Conservation (phyloP, 35 echinoderm and acorn worm species). For the Heliocidaris erythrogramma region DNA sequence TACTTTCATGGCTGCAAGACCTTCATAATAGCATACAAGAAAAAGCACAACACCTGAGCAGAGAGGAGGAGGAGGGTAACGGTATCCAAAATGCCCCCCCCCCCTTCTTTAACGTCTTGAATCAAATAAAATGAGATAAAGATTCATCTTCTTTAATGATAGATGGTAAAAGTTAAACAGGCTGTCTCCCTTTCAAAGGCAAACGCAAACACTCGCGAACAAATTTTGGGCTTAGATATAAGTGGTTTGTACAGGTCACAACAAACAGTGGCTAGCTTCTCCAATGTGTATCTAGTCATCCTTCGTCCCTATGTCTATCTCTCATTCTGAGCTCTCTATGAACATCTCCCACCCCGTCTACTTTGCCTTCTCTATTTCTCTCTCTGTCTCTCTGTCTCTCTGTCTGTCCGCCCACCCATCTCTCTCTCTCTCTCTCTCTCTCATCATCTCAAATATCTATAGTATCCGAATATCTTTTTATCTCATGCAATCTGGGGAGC, state of each 20-base stretch:
- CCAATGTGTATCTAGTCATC: constrained; percentile 1
- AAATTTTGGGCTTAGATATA: constrained; percentile 12
- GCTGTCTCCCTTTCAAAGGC: background rate
- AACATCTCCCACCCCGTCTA: background rate
- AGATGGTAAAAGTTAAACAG: constrained; percentile 2
- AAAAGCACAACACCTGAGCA: too few relatives aligned
- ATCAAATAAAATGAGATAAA: background rate
- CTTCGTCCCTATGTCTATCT: background rate
- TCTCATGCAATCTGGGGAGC: too few relatives aligned
- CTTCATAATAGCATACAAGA: too few relatives aligned
- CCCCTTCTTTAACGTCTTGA: background rate
- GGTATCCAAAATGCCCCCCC: background rate
- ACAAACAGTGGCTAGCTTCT: background rate
- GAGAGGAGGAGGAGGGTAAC: too few relatives aligned
- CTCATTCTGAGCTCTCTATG: background rate
- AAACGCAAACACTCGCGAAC: constrained; percentile 8
- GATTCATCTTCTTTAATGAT: constrained; percentile 12
- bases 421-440: too few relatives aligned
- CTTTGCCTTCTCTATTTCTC: background rate
- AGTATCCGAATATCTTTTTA: too few relatives aligned
- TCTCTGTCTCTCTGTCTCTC: too few relatives aligned
- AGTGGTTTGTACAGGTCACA: constrained; percentile 7
- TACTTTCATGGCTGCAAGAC: too few relatives aligned
- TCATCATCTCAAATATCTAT: background rate
- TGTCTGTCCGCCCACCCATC: too few relatives aligned